A percentile compares a stretch with the other conserved stretches of the same genome.
Evolutionary conservation across 92 coral and sea anemone genomes (phyloP).

Genomic region (Zoanthus sociatus): DNA sequence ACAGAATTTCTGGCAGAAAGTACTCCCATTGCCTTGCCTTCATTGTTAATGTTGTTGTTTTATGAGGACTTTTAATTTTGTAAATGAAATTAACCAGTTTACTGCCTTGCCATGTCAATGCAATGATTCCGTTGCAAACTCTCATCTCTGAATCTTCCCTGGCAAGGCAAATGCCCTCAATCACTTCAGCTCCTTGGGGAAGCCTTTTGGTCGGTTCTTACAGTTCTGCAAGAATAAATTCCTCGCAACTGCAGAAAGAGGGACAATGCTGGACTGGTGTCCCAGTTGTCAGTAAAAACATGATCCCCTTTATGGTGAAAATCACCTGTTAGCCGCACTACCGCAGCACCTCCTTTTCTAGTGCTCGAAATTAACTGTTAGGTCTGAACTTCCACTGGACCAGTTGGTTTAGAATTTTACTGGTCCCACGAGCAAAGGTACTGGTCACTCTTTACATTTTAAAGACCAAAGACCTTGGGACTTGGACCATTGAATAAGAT

Average conservation of each 20-base stretch:
- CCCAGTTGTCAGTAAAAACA: conserved; percentile 60
- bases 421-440: too few relatives aligned
- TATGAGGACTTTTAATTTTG: conserved; percentile 43
- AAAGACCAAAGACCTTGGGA: too few relatives aligned
- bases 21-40: conserved; percentile 51
- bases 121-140: conserved; percentile 44
- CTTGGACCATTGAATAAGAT: too few relatives aligned
- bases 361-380: background rate
- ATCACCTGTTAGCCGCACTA: conserved; percentile 7
- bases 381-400: background rate
- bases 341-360: conserved; percentile 50
- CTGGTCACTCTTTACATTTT: too few relatives aligned
- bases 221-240: conserved; percentile 59
- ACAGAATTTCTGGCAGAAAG: conserved; percentile 21
- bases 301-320: conserved; percentile 49
- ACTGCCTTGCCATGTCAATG: conserved; percentile 62
- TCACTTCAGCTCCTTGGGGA: conserved; percentile 42
- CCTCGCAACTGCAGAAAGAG: conserved; percentile 47
- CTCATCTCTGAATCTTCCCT: conserved; percentile 40
- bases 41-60: conserved; percentile 41
- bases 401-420: too few relatives aligned
- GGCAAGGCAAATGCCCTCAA: conserved; percentile 44
- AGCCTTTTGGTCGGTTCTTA: conserved; percentile 50
- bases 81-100: conserved; percentile 54
- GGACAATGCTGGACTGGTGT: conserved; percentile 60